Evolutionary conservation across 2,888 invertebrate genomes (phyloP).

Genomic region (Schrankia costaestrigalis): DNA sequence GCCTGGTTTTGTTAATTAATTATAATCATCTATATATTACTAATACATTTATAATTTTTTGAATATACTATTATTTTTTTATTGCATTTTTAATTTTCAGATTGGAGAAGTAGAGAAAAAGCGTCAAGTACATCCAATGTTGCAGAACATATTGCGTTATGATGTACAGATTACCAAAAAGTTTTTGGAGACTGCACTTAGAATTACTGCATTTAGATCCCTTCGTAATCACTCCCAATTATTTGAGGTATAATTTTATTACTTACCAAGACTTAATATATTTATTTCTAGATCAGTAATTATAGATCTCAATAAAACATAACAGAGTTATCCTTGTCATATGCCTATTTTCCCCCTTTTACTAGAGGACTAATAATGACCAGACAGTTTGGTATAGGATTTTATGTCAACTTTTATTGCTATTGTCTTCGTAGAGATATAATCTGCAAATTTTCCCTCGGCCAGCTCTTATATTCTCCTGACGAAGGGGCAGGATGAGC

Average conservation of each 20-base stretch:
- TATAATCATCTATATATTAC: background rate
- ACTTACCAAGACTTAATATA: too few species aligned
- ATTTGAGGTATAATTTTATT: slow-evolving; percentile 82
- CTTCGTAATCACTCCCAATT: slow-evolving; percentile 78
- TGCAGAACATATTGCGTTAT: slow-evolving; percentile 69
- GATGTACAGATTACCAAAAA: slow-evolving; percentile 77
- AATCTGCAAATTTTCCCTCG: too few species aligned
- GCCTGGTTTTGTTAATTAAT: slow-evolving; percentile 14
- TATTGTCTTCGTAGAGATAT: too few species aligned
- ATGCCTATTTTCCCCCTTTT: too few species aligned
- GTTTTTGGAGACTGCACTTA: slow-evolving; percentile 71
- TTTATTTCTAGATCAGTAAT: too few species aligned
- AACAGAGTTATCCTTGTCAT: too few species aligned
- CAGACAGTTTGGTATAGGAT: too few species aligned
- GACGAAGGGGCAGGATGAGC: too few species aligned
- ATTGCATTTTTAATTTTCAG: slow-evolving; percentile 35
- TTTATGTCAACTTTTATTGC: too few species aligned
- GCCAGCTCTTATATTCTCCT: too few species aligned
- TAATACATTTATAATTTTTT: background rate
- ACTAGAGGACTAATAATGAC: too few species aligned
- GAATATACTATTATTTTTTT: background rate
- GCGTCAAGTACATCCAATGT: slow-evolving; percentile 67
- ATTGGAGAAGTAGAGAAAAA: slow-evolving; percentile 51
- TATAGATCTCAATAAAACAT: too few species aligned
- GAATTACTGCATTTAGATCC: slow-evolving; percentile 70